phyloP scores from a whole-genome alignment of 2,888 invertebrate species.

The Ctenicera cuprea region DNA sequence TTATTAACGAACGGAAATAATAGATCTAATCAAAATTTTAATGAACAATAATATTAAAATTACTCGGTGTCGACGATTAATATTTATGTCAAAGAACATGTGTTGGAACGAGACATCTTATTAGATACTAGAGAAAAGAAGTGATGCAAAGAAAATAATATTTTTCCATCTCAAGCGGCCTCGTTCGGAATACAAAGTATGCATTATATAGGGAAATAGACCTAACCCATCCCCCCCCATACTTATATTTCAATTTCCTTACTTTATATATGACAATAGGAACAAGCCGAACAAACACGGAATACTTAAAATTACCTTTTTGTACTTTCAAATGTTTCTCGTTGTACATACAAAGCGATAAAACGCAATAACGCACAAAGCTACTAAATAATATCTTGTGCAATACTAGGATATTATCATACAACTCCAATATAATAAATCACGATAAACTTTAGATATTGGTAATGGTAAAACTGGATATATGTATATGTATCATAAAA shows the following conservation, averaged over 20 bases:
- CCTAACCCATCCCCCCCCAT: constrained; percentile 64
- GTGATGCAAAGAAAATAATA: constrained; percentile 70
- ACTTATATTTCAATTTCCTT: constrained; percentile 70
- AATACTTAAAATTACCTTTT: constrained; percentile 64
- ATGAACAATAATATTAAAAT: constrained; percentile 51
- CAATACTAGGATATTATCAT: constrained; percentile 21
- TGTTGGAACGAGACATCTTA: constrained; percentile 64
- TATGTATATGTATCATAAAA: constrained; percentile 14
- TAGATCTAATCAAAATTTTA: constrained; percentile 53
- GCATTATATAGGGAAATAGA: constrained; percentile 69
- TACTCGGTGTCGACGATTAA: constrained; percentile 56
- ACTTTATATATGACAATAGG: constrained; percentile 61
- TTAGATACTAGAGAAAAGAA: constrained; percentile 65
- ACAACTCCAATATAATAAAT: constrained; percentile 14
- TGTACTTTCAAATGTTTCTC: constrained; percentile 49
- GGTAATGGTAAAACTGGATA: constrained; percentile 30
- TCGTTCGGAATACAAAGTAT: constrained; percentile 70
- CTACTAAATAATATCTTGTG: constrained; percentile 29
- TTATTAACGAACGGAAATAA: constrained; percentile 54
- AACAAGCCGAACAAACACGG: constrained; percentile 53
- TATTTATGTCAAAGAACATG: constrained; percentile 54
- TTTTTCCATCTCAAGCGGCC: constrained; percentile 70
- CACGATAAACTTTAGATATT: constrained; percentile 26
- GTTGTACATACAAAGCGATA: constrained; percentile 49
- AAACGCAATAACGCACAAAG: constrained; percentile 30